A percentile compares a stretch with the other conserved stretches of the same genome.
Evolutionary conservation across 2,113 vertebrate genomes (phyloP).

Genomic region (Raja brachyura): DNA sequence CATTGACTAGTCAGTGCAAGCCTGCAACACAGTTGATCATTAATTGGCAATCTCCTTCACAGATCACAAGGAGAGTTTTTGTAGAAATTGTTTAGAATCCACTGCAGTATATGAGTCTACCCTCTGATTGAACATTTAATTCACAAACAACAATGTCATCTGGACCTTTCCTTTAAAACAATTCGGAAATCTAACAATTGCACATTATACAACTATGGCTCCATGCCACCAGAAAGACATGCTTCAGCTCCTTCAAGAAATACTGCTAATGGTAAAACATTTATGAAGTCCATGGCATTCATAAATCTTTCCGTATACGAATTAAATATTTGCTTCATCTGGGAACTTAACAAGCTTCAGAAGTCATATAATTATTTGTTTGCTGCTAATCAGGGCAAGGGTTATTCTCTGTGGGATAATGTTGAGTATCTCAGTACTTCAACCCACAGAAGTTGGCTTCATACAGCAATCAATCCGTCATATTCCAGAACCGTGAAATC

Average conservation of each 20-base stretch:
- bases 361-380: not conserved
- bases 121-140: not conserved
- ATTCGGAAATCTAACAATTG: not conserved
- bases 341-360: not conserved
- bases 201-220: not conserved
- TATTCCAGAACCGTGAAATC: not conserved
- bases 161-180: not conserved
- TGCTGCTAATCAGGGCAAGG: not conserved
- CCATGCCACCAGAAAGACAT: not conserved
- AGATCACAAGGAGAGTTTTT: not conserved
- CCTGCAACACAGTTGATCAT: not conserved
- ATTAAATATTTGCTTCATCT: not conserved
- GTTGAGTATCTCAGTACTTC: not conserved
- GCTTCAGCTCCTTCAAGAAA: not conserved
- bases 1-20: not conserved
- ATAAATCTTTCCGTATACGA: not conserved
- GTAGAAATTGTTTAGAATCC: not conserved
- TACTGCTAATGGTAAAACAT: not conserved
- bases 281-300: not conserved
- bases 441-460: not conserved
- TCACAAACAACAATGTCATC: not conserved
- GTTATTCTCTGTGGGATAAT: not conserved
- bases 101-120: not conserved
- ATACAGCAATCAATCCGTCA: not conserved
- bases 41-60: not conserved